Evolutionary conservation across 64 coral and sea anemone genomes (phyloP).

Genomic region (Porites australiensis): DNA sequence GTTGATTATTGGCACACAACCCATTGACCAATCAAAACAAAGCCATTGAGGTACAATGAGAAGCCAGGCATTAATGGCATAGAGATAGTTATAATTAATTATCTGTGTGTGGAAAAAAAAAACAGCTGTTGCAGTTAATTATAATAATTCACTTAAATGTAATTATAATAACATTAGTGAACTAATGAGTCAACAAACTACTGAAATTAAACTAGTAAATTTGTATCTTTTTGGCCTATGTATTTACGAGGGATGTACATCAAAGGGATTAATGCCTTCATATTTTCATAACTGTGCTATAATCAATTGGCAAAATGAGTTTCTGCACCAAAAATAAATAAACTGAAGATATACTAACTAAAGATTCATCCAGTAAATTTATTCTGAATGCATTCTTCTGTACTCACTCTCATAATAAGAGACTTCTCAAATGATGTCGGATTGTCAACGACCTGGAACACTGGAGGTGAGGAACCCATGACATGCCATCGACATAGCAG

Average conservation of each 20-base stretch:
- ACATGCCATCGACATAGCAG: slow-evolving; percentile 85
- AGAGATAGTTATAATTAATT: slow-evolving; percentile 93
- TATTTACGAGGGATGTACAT: no score
- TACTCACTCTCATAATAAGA: slow-evolving; percentile 70
- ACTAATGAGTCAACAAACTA: no score
- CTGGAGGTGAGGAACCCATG: slow-evolving; percentile 89
- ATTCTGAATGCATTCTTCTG: neutral
- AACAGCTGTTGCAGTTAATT: neutral
- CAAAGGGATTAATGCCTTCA: no score
- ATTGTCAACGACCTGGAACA: slow-evolving; percentile 86
- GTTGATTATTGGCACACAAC: slow-evolving; percentile 91
- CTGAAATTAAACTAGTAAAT: no score
- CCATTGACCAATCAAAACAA: slow-evolving; percentile 99
- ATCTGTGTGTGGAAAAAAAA: slow-evolving; percentile 33
- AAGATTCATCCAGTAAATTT: no score
- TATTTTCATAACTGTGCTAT: no score
- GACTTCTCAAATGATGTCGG: slow-evolving; percentile 92
- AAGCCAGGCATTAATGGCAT: slow-evolving; percentile 83
- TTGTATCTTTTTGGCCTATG: no score
- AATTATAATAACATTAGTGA: no score
- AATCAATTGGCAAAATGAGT: no score
- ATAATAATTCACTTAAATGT: neutral
- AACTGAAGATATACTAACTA: no score
- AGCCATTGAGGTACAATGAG: slow-evolving; percentile 87
- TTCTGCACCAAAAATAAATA: no score